phyloP scores from a whole-genome alignment of 2,797 vertebrate species.

The Fistularia commersonii region DNA sequence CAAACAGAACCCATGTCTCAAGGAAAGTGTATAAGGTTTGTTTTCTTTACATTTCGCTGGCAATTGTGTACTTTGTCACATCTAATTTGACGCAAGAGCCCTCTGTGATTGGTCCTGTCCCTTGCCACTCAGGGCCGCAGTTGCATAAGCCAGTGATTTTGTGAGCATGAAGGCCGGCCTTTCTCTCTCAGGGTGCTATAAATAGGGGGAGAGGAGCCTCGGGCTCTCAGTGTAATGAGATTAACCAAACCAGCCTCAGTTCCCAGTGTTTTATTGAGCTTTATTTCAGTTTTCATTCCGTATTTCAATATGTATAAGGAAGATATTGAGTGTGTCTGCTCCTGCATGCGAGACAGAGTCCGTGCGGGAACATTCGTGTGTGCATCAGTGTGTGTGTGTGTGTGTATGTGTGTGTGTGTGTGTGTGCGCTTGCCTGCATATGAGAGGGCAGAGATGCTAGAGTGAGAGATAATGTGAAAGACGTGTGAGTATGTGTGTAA shows the following conservation, averaged over 20 bases:
- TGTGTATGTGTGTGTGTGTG: too few relatives aligned
- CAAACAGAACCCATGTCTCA: constrained; percentile 21
- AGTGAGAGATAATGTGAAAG: constrained; percentile 46
- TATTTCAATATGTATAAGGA: constrained; percentile 53
- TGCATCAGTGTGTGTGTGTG: constrained; percentile 18
- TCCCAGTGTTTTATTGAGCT: constrained; percentile 69
- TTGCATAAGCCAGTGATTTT: constrained; percentile 36
- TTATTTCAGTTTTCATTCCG: constrained; percentile 61
- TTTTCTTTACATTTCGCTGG: constrained; percentile 50
- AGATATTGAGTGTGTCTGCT: constrained; percentile 53
- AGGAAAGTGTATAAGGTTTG: constrained; percentile 26
- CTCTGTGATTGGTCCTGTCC: constrained; percentile 45
- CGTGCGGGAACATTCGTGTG: constrained; percentile 23
- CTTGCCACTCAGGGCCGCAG: constrained; percentile 36
- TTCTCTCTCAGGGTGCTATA: constrained; percentile 65
- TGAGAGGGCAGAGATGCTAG: constrained; percentile 11
- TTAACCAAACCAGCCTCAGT: constrained; percentile 73
- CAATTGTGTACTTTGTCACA: constrained; percentile 56
- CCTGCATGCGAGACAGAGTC: constrained; percentile 27
- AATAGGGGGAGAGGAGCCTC: constrained; percentile 66
- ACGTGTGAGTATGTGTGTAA: constrained; percentile 35
- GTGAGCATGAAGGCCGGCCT: constrained; percentile 30
- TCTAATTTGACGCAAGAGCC: constrained; percentile 47
- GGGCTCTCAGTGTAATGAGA: constrained; percentile 72
- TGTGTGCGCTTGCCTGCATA: neutral